Evolutionary conservation across 2,888 invertebrate species (phyloP).

Genomic region (Noctua janthina): DNA sequence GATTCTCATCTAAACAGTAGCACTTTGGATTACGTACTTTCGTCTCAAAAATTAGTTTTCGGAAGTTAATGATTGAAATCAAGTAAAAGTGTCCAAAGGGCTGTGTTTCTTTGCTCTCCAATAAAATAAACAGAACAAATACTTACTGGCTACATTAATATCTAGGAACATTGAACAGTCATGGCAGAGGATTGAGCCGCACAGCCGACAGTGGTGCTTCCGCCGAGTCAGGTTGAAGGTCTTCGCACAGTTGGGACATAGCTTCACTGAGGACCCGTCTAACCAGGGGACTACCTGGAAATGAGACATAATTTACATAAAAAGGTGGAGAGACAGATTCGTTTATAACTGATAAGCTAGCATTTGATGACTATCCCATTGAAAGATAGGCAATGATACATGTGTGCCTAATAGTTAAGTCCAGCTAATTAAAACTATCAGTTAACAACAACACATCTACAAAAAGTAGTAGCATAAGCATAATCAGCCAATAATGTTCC

Average conservation of each 20-base stretch:
- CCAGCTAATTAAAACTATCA: too few relatives aligned
- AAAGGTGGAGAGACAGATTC: background rate
- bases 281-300: slow-evolving; percentile 96
- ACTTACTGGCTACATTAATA: slow-evolving; percentile 94
- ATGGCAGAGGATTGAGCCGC: slow-evolving; percentile 98
- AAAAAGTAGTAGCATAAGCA: too few relatives aligned
- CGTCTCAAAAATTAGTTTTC: background rate
- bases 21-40: background rate
- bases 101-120: background rate
- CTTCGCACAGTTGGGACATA: slow-evolving; percentile 97
- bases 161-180: slow-evolving; percentile 97
- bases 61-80: background rate
- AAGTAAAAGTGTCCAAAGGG: background rate
- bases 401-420: background rate
- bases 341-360: background rate
- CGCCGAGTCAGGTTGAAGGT: slow-evolving; percentile 96
- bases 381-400: background rate
- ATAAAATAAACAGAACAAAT: background rate
- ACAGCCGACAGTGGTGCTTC: slow-evolving; percentile 98
- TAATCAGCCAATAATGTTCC: too few relatives aligned
- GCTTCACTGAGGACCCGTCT: slow-evolving; percentile 96
- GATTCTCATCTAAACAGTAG: background rate
- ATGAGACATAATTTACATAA: slow-evolving; percentile 64
- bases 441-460: too few relatives aligned
- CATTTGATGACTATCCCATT: background rate